Base-by-base conservation (phyloP, 2,113 vertebrate genomes). In the Mesembrinibis cayennensis region DNA sequence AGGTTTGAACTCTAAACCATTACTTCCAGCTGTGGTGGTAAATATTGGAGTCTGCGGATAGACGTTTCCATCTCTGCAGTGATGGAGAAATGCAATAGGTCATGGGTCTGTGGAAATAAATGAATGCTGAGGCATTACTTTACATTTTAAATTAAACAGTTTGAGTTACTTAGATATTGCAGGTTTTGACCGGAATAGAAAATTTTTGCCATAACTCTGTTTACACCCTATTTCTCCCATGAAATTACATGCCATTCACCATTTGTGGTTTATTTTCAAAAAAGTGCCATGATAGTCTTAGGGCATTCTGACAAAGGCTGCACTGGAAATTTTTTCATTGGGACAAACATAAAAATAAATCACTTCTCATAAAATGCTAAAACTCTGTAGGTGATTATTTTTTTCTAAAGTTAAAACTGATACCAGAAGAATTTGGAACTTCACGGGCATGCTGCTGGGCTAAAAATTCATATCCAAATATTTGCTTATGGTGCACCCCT, bases 11-110 rank as follows among this genome's bases (percentile, higher is more conserved):
- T 36, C 55, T 19, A 18, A 69, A 20, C 14, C 13, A 25, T 38
- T 6, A 1, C n/a, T 72, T 70, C 50, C 67, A 80, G 2, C 23
- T 11, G 2, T 0, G 0, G 36, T 14, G 26, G 40, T 53, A 65
- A 65, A 8, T 40, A 16, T 8, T 42, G n/a, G 59, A 62, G 30
- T 11, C 53, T 91, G 40, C 0, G 0, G 56, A 21, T 1, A 70
- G 32, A 58, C 10, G 17, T 19, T 82, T 73, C 38, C 22, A n/a
- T 36, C 77, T 47, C 49, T 62, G 3, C 25, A 72, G n/a, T 40
- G 52, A 50, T 29, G 72, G 53, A 53, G 34, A 83, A 70, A 58
- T 25, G 29, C 50, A 53, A 2, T 4, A 67, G 30, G 45, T 34
- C 52, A 9, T 5, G 9, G 5, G 5, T 17, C 36, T 14, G 9